Percentiles rank a stretch among this genome's conserved stretches.
phyloP scores from a whole-genome alignment of 2,888 invertebrate species.

The Oligia latruncula region DNA sequence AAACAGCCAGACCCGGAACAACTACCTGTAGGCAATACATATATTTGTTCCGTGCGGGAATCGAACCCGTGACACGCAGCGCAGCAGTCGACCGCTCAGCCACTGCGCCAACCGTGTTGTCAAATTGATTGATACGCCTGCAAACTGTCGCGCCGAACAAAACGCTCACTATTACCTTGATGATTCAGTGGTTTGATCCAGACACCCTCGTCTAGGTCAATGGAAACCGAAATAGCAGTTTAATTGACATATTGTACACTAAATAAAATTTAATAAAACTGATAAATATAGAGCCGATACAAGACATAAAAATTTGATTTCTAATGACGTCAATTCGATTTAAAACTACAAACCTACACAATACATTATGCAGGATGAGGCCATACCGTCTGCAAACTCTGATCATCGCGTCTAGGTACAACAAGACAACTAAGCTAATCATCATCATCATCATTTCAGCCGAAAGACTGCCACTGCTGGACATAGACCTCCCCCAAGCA shows the following conservation, averaged over 20 bases:
- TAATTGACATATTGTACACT: slow-evolving; percentile 5
- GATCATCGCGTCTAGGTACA: background rate
- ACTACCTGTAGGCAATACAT: too few relatives aligned
- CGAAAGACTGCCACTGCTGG: too few relatives aligned
- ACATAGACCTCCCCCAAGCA: too few relatives aligned
- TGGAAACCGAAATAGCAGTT: slow-evolving; percentile 1
- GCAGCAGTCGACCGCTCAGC: too few relatives aligned
- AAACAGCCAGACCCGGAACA: too few relatives aligned
- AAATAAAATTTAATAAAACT: slow-evolving; percentile 10
- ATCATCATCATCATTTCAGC: too few relatives aligned
- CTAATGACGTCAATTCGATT: background rate
- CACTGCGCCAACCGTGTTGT: too few relatives aligned
- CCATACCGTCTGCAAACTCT: background rate
- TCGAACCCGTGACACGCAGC: too few relatives aligned
- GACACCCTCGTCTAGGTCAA: slow-evolving; percentile 11
- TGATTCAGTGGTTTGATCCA: slow-evolving; percentile 10
- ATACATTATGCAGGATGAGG: background rate
- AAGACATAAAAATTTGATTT: background rate
- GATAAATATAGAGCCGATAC: background rate
- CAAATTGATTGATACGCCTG: background rate
- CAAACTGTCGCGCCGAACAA: background rate
- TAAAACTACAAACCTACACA: background rate
- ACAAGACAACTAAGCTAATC: slow-evolving; percentile 25
- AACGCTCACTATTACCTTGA: slow-evolving; percentile 4
- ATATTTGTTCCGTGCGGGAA: too few relatives aligned